A percentile compares a stretch with the other conserved stretches of the same genome.
Conservation (phyloP, 2,888 invertebrate species). For the Unio pictorum region DNA sequence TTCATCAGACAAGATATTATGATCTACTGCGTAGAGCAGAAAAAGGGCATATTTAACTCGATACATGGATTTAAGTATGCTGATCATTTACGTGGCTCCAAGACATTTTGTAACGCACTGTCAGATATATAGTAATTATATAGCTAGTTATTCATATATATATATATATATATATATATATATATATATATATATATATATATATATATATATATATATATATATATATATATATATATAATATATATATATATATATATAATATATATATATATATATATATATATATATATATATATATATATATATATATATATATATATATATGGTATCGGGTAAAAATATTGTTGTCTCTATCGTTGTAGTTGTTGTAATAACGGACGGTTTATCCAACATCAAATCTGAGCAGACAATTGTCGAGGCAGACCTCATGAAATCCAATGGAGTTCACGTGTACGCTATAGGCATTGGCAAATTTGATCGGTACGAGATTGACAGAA, state of each 20-base stretch:
- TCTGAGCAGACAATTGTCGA: constrained; percentile 56
- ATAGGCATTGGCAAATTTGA: constrained; percentile 59
- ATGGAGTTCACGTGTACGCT: constrained; percentile 57
- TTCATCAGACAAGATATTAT: too few species aligned
- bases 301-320: constrained; percentile 1
- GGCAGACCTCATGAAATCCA: constrained; percentile 46
- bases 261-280: neutral
- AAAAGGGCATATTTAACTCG: too few species aligned
- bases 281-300: neutral
- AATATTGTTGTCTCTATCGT: neutral
- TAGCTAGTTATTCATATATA: too few species aligned
- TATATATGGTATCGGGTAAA: neutral
- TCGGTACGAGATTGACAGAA: constrained; percentile 46
- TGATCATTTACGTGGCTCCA: too few species aligned
- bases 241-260: neutral
- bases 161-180: too few species aligned
- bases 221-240: neutral
- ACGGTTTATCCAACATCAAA: constrained; percentile 64
- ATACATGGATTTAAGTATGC: too few species aligned
- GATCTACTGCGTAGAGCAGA: too few species aligned
- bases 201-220: neutral
- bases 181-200: too few species aligned
- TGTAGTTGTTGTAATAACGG: constrained; percentile 63
- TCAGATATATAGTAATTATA: too few species aligned
- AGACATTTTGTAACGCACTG: too few species aligned